phyloP scores from a whole-genome alignment of 2,113 vertebrate species.

The Jacana jacana region DNA sequence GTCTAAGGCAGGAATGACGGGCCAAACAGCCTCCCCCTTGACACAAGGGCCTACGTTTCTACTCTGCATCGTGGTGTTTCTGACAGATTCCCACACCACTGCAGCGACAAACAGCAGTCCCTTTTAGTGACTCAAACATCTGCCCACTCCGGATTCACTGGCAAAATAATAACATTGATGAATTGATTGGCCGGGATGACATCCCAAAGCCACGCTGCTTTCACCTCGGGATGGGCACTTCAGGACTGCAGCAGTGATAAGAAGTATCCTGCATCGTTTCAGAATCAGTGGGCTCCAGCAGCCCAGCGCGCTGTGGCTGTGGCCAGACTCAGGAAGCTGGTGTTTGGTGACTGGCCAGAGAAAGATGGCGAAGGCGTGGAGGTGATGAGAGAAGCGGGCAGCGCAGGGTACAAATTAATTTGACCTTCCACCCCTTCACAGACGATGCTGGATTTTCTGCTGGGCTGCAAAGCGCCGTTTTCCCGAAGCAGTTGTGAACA shows the following conservation, averaged over 20 bases:
- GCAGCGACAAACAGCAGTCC: background rate
- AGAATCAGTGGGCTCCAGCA: background rate
- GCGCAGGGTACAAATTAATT: background rate
- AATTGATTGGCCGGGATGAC: background rate
- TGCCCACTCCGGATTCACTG: background rate
- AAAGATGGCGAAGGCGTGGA: background rate
- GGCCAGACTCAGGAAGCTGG: background rate
- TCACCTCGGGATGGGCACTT: background rate
- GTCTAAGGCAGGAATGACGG: background rate
- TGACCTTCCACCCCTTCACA: background rate
- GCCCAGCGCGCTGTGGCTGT: background rate
- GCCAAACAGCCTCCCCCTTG: background rate
- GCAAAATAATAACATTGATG: background rate
- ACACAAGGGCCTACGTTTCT: background rate
- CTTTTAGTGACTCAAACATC: background rate
- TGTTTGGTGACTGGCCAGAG: background rate
- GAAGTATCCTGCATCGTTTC: background rate
- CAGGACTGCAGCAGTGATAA: background rate
- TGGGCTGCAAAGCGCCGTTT: background rate
- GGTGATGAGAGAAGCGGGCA: background rate
- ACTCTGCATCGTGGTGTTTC: rapidly evolving
- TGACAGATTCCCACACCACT: background rate
- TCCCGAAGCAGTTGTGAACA: background rate
- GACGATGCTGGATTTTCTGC: background rate
- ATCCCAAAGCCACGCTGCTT: background rate